Percentiles rank a stretch among this genome's conserved stretches.
Conservation (phyloP, 2,888 invertebrate genomes). For the Orthosia gothica region DNA sequence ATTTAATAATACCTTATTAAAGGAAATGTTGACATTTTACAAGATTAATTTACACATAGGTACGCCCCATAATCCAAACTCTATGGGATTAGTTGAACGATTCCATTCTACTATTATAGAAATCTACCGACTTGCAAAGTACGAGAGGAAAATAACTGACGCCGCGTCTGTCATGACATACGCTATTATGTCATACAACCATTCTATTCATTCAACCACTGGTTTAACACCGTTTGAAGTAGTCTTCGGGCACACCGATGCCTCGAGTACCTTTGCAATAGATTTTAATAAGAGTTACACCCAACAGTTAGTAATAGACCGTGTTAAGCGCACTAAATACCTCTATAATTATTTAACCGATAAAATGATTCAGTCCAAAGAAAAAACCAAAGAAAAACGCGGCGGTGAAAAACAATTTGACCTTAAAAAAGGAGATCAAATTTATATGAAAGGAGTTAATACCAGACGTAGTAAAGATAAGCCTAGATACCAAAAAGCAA, state of each 20-base stretch:
- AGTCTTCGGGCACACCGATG: constrained; percentile 2
- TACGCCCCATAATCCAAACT: too few species aligned
- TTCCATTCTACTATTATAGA: too few species aligned
- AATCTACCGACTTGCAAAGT: too few species aligned
- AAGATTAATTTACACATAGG: too few species aligned
- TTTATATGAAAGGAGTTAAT: constrained; percentile 7
- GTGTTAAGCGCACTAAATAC: constrained; percentile 4
- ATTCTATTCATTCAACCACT: neutral
- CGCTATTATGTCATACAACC: too few species aligned
- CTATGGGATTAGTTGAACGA: too few species aligned
- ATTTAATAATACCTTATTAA: too few species aligned
- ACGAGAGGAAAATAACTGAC: too few species aligned
- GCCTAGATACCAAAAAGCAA: constrained; percentile 7
- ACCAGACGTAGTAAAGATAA: constrained; percentile 15
- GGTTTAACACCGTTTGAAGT: constrained; percentile 7
- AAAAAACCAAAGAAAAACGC: constrained; percentile 7
- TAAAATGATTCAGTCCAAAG: constrained; percentile 28
- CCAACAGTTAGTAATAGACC: neutral
- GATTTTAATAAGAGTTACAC: constrained; percentile 1
- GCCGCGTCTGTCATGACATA: too few species aligned
- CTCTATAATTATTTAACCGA: neutral
- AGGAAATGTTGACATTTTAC: too few species aligned
- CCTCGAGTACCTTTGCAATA: neutral
- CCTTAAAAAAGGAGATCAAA: constrained; percentile 18
- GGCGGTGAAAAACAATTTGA: constrained; percentile 44